These are phyloP conservation scores for Lerista edwardsae DNA, from an alignment of 2,797 vertebrate species.

Conservation along the genomic window DNA sequence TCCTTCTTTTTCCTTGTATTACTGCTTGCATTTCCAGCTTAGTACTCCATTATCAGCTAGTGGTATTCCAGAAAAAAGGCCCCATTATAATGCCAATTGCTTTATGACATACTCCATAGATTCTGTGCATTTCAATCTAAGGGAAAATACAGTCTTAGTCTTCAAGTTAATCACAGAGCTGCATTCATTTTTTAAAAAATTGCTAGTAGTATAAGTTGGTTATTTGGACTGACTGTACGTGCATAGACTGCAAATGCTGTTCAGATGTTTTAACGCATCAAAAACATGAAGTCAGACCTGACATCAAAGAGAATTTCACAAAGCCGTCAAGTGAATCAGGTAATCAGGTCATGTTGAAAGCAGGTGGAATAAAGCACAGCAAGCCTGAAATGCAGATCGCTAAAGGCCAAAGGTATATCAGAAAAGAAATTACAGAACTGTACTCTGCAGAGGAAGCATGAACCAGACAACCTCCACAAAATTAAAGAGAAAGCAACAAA, in stretches of 20 bases:
- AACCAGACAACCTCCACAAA: neutral
- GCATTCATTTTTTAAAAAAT: neutral
- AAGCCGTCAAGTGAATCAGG: neutral
- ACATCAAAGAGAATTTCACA: neutral
- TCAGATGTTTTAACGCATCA: fast-evolving
- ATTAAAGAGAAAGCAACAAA: neutral
- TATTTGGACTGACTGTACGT: neutral
- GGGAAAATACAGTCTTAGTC: neutral
- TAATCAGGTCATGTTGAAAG: fast-evolving
- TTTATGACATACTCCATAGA: neutral
- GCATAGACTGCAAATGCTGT: neutral
- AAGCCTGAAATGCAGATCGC: neutral
- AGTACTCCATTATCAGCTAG: neutral
- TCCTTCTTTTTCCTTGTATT: neutral
- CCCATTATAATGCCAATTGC: neutral
- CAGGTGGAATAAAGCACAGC: neutral
- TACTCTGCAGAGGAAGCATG: neutral
- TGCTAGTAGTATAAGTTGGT: neutral
- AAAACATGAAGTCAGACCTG: neutral
- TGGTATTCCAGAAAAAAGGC: neutral
- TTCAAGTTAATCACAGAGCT: neutral
- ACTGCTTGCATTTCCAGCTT: neutral
- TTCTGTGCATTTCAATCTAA: fast-evolving
- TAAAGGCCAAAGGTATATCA: fast-evolving
- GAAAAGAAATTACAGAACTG: neutral